A percentile compares a stretch with the other conserved stretches of the same genome.
Evolutionary conservation across 2,797 vertebrate genomes (phyloP).

Genomic region (Lacerta bilineata): DNA sequence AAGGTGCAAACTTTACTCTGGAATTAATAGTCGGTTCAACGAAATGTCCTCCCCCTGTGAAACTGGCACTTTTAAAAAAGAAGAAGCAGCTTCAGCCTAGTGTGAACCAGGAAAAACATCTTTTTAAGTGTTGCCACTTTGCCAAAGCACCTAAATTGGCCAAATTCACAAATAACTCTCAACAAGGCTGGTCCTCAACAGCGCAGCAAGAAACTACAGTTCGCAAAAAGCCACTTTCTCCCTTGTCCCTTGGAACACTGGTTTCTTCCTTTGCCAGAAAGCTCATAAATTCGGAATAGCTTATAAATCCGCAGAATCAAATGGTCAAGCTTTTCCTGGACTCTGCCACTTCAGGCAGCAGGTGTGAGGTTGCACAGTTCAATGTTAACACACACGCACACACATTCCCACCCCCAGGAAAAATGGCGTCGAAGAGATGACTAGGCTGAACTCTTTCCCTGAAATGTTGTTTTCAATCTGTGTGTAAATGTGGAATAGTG

Average conservation of each 20-base stretch:
- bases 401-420: too few species aligned
- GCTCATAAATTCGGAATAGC: neutral
- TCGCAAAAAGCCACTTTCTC: neutral
- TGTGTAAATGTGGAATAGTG: neutral
- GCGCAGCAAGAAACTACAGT: neutral
- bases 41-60: neutral
- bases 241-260: neutral
- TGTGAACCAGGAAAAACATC: neutral
- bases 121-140: neutral
- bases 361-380: neutral
- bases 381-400: too few species aligned
- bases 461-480: neutral
- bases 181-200: neutral
- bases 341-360: neutral
- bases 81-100: neutral
- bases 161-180: neutral
- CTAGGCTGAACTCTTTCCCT: neutral
- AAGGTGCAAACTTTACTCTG: neutral
- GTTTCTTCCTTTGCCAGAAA: neutral
- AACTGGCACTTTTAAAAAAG: neutral
- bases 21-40: neutral
- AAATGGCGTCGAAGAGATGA: neutral
- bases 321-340: neutral
- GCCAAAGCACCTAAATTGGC: neutral
- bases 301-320: neutral